Base-by-base conservation (phyloP, 2,888 invertebrate species). In the Hirtodrosophila duncani region DNA sequence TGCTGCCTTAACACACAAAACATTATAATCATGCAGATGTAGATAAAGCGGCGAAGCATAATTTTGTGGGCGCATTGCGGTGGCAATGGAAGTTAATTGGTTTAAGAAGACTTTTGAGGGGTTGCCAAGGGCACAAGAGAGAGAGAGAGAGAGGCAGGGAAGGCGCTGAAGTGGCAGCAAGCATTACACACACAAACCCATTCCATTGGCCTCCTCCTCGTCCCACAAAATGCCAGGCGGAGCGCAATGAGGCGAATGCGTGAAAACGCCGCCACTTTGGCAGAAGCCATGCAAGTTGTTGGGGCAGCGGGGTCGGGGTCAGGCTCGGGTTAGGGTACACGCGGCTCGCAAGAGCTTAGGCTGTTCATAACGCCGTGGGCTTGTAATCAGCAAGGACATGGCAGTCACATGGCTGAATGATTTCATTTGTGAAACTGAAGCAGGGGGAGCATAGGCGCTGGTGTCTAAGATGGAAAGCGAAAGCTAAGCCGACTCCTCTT, bases 161-260 rank as follows among this genome's bases (percentile, higher is more conserved):
- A n/a, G n/a, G n/a, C 10, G 17, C 14, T 24, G 39, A 16, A 10
- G 27, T 14, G 9, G 39, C 30, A 4, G 16, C 13, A 9, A n/a
- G n/a, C n/a, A n/a, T n/a, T n/a, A n/a, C n/a, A n/a, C n/a, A n/a
- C n/a, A n/a, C n/a, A n/a, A n/a, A n/a, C n/a, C n/a, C n/a, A n/a
- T n/a, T n/a, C n/a, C n/a, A n/a, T n/a, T n/a, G n/a, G n/a, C n/a
- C n/a, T n/a, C n/a, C n/a, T n/a, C n/a, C n/a, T n/a, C n/a, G n/a
- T n/a, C n/a, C n/a, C n/a, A n/a, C 44, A 16, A 43, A 34, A 23
- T 58, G 55, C 46, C 49, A 31, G 46, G 14, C 58, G 57, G 31
- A 41, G 77, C 68, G 62, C 63, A 64, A 39, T 68, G 77, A 56
- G 56, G 58, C 77, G 64, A 42, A 60, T 52, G 72, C 78, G 65